Base-by-base conservation (phyloP, 1,140 invertebrate genomes). In the Aphelenchoides avenae region DNA sequence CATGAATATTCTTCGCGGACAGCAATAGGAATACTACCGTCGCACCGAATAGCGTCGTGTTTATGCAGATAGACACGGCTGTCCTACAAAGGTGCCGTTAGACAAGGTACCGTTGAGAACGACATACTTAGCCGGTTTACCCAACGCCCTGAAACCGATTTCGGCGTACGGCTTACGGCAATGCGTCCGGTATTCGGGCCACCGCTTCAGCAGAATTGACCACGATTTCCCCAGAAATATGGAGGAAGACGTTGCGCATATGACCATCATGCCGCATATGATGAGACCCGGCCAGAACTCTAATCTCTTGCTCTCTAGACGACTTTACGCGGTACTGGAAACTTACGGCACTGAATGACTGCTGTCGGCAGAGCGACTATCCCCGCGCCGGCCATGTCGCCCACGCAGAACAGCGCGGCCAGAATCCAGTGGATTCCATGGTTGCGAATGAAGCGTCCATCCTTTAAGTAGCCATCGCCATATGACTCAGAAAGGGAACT, bases 11-110 rank as follows among this genome's bases (percentile, higher is more conserved):
- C 54, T 59, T 66, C 7, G 61, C 39, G 15, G 20, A 52, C 3
- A 61, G 30, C n/a, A 61, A 18, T 1, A 61, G 30, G 37, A 66
- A 61, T 5, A 66, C 33, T 13, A 84, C 83, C 3, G 11, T 15
- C 5, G 31, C 18, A 5, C 60, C 30, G n/a, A 66, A 56, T 15
- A n/a, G 15, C 7, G 20, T 34, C 9, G 37, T 4, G 29, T 66
- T 29, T 20, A 57, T 15, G 5, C 13, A 22, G 22, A 62, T 44
- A 13, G 22, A 57, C n/a, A 58, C 53, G 6, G 31, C 37, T 9
- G 26, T 42, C 64, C 20, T 4, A 63, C 3, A 15, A 18, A n/a
- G n/a, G n/a, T n/a, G n/a, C n/a, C n/a, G n/a, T n/a, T n/a, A n/a
- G n/a, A n/a, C n/a, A n/a, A n/a, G n/a, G n/a, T 7, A 44, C 4